phyloP scores from a whole-genome alignment of 2,113 vertebrate genomes.

The Ctenomys sociabilis region DNA sequence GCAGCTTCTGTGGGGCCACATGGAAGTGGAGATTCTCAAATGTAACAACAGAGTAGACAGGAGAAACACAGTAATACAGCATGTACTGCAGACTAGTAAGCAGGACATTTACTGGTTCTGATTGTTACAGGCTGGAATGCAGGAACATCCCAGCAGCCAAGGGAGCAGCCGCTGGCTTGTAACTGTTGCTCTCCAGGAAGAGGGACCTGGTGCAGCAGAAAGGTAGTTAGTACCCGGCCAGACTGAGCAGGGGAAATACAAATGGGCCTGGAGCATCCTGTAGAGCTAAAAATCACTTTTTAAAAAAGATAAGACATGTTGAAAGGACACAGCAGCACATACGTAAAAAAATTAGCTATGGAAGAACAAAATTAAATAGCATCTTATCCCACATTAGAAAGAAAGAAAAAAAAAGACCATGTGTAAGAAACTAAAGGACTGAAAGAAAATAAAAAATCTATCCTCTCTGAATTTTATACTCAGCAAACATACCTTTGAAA shows the following conservation, averaged over 20 bases:
- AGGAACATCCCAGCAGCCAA: not conserved
- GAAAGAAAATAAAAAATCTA: too few relatives aligned
- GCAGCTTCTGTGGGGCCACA: not conserved
- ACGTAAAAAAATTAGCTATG: too few relatives aligned
- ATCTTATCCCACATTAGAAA: too few relatives aligned
- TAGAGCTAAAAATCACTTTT: not conserved
- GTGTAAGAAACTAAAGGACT: too few relatives aligned
- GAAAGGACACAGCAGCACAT: not conserved
- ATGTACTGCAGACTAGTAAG: too few relatives aligned
- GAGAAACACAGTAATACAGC: not conserved
- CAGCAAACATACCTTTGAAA: too few relatives aligned
- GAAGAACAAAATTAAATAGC: too few relatives aligned
- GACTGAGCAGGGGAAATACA: not conserved
- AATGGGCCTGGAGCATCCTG: not conserved
- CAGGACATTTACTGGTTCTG: not conserved
- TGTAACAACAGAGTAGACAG: not conserved
- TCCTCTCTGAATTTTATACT: too few relatives aligned
- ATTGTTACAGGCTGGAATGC: not conserved
- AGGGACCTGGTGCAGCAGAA: not conserved
- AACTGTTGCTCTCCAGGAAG: not conserved
- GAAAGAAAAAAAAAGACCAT: too few relatives aligned
- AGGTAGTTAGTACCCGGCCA: not conserved
- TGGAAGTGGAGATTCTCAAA: not conserved
- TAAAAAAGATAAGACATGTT: not conserved
- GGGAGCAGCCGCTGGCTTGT: not conserved